Base-by-base conservation (phyloP, 2,888 invertebrate species). In the Aproaerema taeniolella region DNA sequence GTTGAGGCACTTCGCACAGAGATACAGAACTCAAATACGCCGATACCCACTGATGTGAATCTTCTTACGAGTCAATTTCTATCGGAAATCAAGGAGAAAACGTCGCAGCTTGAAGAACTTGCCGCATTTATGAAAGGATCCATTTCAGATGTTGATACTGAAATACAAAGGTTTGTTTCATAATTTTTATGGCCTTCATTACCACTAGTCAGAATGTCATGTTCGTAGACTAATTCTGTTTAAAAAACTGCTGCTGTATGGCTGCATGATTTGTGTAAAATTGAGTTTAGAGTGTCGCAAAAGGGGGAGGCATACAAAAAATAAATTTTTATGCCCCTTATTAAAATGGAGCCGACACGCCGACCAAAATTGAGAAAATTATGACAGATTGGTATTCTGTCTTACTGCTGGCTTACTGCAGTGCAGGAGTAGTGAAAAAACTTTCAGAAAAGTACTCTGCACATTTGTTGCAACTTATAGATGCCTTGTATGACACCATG, bases 11-110 rank as follows among this genome's bases (percentile, higher is more conserved):
- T 83, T 6, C 52, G 67, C 13, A 59, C 56, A 8, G 73, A 73
- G 31, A 58, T 82, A 11, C 62, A 69, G 12, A 68, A 68, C 42
- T 59, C 72, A 1, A 64, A 64, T 31, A 72, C 76, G 0, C 49
- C 60, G 0, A 63, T 82, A n/a, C 49, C 53, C 1, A 61, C 55
- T 0, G 77, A 82, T 39, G 61, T 61, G 11, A 82, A 82, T 46
- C 57, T 79, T 9, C 55, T 77, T 9, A 73, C 75, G 1, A 64
- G 61, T 39, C 73, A 77, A 47, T 81, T 78, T 49, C 50, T 81
- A 4, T 59, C 47, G 41, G 79, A 82, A 44, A 55, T 80, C 1
- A 73, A 67, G 45, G 61, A 72, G 7, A 81, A 75, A 49, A 67
- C 63, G 20, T 41, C 33, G 0, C 70, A 82, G 20, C 51, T 80